Percentiles rank a stretch among this genome's conserved stretches.
These are phyloP conservation scores for Eleginops maclovinus DNA, from an alignment of 2,113 vertebrate genomes.

Conservation along the genomic window DNA sequence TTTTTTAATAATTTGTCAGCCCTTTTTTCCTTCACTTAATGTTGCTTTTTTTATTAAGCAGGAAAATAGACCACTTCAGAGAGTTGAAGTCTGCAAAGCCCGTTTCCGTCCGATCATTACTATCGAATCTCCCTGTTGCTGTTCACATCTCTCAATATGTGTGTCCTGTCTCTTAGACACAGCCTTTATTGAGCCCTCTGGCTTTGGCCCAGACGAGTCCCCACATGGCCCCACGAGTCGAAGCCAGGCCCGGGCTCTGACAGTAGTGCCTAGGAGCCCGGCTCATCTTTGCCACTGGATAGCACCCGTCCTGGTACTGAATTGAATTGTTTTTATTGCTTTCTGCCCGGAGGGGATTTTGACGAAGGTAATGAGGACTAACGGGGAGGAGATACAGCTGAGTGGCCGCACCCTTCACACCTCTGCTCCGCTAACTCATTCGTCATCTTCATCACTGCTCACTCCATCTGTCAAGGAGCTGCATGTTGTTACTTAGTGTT, in stretches of 20 bases:
- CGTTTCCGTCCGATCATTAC: too few relatives aligned
- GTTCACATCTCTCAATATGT: background rate
- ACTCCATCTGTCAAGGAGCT: background rate
- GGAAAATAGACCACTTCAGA: background rate
- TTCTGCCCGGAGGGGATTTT: slow-evolving; percentile 27
- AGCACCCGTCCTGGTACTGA: slow-evolving; percentile 15
- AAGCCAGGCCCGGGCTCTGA: slow-evolving; percentile 15
- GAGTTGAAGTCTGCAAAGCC: background rate
- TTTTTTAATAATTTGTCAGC: background rate
- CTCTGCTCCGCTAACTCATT: slow-evolving; percentile 8
- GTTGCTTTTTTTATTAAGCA: background rate
- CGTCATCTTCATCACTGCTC: background rate
- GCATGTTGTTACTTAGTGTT: background rate
- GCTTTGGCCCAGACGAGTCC: background rate
- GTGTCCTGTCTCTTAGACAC: background rate
- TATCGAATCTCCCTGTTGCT: background rate
- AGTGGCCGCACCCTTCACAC: slow-evolving; percentile 24
- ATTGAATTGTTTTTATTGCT: slow-evolving; percentile 41
- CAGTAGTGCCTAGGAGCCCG: slow-evolving; percentile 11
- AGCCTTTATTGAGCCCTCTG: background rate
- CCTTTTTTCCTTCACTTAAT: too few relatives aligned
- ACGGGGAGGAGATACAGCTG: slow-evolving; percentile 15
- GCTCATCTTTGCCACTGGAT: slow-evolving; percentile 26
- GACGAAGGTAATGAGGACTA: slow-evolving; percentile 46
- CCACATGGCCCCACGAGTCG: background rate